These are phyloP conservation scores for Echeneis naucrates DNA, from an alignment of 2,797 vertebrate genomes.

Conservation along the genomic window DNA sequence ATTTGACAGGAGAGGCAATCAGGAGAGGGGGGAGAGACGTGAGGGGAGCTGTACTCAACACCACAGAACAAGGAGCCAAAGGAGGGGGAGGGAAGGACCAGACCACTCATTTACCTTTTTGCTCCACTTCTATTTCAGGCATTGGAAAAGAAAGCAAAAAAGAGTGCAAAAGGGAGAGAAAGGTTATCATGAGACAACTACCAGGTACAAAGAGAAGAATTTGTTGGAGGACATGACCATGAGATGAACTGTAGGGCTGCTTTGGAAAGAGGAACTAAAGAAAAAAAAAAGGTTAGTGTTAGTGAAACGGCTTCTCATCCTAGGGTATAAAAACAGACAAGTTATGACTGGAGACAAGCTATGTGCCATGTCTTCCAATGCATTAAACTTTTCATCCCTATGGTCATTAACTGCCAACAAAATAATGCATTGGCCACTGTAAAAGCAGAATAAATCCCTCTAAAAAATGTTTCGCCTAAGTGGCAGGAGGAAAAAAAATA, in stretches of 20 bases:
- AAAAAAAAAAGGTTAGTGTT: constrained; percentile 75
- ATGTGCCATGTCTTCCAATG: constrained; percentile 44
- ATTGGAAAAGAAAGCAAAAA: constrained; percentile 92
- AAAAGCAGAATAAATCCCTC: constrained; percentile 63
- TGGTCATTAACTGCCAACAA: constrained; percentile 54
- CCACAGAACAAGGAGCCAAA: constrained; percentile 97
- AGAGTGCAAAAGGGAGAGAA: constrained; percentile 96
- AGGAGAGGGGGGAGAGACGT: constrained; percentile 63
- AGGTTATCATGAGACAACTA: constrained; percentile 97
- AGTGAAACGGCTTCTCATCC: constrained; percentile 86
- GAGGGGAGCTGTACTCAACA: constrained; percentile 89
- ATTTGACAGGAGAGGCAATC: constrained; percentile 79
- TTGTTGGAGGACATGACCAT: constrained; percentile 87
- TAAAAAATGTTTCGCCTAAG: constrained; percentile 53
- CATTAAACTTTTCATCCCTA: constrained; percentile 53
- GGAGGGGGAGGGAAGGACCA: constrained; percentile 87
- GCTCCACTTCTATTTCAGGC: constrained; percentile 99
- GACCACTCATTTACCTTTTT: constrained; percentile 99
- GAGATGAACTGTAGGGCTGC: constrained; percentile 76
- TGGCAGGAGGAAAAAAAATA: constrained; percentile 41
- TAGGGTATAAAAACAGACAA: constrained; percentile 77
- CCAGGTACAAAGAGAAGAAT: constrained; percentile 80
- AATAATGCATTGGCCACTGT: constrained; percentile 51
- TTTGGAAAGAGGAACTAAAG: constrained; percentile 78
- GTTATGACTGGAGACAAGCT: constrained; percentile 83